These are phyloP conservation scores for Diabrotica undecimpunctata DNA, from an alignment of 1,140 invertebrate species.

Conservation along the genomic window DNA sequence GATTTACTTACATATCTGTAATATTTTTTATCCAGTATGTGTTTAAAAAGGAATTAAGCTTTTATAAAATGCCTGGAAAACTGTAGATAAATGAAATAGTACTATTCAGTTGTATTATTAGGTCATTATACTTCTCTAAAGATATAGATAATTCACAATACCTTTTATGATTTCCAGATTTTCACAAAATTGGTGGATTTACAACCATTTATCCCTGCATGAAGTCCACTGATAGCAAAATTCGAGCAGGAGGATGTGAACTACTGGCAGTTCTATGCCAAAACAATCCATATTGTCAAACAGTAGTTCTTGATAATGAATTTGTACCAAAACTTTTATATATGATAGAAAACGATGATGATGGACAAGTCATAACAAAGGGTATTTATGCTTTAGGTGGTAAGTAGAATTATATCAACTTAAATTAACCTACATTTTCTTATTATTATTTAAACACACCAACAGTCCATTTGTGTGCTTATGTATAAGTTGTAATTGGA, in stretches of 20 bases:
- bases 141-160: no score
- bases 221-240: constrained; percentile 56
- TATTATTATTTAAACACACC: no score
- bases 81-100: no score
- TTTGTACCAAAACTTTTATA: constrained; percentile 62
- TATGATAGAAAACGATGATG: constrained; percentile 60
- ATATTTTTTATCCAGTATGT: no score
- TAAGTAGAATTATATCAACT: constrained; percentile 46
- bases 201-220: constrained; percentile 63
- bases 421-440: no score
- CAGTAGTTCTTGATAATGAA: constrained; percentile 58
- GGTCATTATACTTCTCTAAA: no score
- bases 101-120: no score
- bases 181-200: constrained; percentile 78
- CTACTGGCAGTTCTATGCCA: constrained; percentile 71
- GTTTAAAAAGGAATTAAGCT: no score
- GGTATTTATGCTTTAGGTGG: constrained; percentile 73
- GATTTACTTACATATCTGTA: no score
- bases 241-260: constrained; percentile 62
- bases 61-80: no score
- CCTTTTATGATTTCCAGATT: constrained; percentile 54
- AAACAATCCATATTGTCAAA: constrained; percentile 76
- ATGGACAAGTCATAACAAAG: constrained; percentile 59
- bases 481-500: no score
- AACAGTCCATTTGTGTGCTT: no score